Evolutionary conservation across 92 coral and sea anemone genomes (phyloP).

Genomic region (Bergia sp.): DNA sequence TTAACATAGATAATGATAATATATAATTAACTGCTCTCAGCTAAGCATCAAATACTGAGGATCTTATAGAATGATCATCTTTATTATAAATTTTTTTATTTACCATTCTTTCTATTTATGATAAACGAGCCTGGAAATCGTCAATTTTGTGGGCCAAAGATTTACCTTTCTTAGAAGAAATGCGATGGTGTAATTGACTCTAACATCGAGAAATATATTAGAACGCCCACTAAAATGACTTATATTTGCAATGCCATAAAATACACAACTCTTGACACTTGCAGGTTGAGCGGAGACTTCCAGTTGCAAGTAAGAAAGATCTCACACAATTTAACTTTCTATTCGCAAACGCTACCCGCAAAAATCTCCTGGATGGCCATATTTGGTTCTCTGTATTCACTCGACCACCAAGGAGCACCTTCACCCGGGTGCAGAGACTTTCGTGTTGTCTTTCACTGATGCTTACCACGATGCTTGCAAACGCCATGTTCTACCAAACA

Average conservation of each 20-base stretch:
- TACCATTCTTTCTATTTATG: too few species aligned
- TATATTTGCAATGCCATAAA: background rate
- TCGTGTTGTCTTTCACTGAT: slow-evolving; percentile 88
- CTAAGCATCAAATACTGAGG: too few species aligned
- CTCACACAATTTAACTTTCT: slow-evolving; percentile 85
- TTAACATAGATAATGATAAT: too few species aligned
- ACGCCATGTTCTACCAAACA: slow-evolving; percentile 86
- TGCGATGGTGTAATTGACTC: too few species aligned
- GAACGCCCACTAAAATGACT: background rate
- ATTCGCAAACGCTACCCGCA: slow-evolving; percentile 89
- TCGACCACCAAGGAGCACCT: slow-evolving; percentile 88
- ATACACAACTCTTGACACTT: background rate
- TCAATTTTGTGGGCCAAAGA: too few species aligned
- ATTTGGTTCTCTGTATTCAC: slow-evolving; percentile 95
- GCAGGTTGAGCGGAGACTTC: slow-evolving; percentile 42
- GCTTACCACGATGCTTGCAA: slow-evolving; percentile 83
- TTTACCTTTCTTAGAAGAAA: too few species aligned
- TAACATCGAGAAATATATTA: too few species aligned
- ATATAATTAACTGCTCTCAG: too few species aligned
- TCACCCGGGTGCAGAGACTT: slow-evolving; percentile 91
- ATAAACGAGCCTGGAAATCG: too few species aligned
- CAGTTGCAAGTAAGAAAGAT: slow-evolving; percentile 74
- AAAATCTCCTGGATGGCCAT: slow-evolving; percentile 89
- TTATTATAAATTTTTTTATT: too few species aligned
- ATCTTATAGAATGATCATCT: too few species aligned